Conservation (phyloP, 2,888 invertebrate genomes). For the Choreutis nemorana region DNA sequence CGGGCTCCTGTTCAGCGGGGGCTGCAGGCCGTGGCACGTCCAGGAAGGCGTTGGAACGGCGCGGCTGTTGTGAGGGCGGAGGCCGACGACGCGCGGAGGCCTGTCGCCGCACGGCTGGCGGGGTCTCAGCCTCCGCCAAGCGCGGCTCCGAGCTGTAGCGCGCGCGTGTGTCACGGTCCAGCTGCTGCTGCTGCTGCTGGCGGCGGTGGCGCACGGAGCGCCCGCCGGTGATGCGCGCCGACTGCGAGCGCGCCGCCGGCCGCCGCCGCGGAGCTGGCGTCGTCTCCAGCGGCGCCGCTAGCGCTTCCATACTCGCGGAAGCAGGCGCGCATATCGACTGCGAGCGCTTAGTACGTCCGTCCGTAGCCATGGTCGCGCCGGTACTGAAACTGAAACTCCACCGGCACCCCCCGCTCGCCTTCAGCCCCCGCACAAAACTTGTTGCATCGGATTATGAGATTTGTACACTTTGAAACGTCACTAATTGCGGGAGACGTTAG, state of each 20-base stretch:
- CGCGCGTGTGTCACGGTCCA: slow-evolving; percentile 61
- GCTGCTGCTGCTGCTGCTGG: slow-evolving; percentile 52
- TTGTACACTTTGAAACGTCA: slow-evolving; percentile 40
- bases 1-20: slow-evolving; percentile 69
- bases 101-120: slow-evolving; percentile 71
- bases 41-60: slow-evolving; percentile 76
- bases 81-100: slow-evolving; percentile 67
- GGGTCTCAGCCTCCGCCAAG: slow-evolving; percentile 71
- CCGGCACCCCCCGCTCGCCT: slow-evolving; percentile 13
- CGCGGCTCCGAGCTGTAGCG: slow-evolving; percentile 74
- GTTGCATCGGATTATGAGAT: slow-evolving; percentile 45
- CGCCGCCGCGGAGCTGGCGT: slow-evolving; percentile 68
- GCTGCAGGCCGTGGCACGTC: slow-evolving; percentile 67
- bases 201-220: slow-evolving; percentile 61
- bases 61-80: slow-evolving; percentile 55
- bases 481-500: too few species aligned
- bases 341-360: slow-evolving; percentile 74
- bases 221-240: slow-evolving; percentile 74
- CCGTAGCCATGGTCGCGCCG: slow-evolving; percentile 69
- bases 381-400: slow-evolving; percentile 47
- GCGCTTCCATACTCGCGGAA: slow-evolving; percentile 73
- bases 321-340: slow-evolving; percentile 79
- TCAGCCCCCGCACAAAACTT: slow-evolving; percentile 31
- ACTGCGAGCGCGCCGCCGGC: slow-evolving; percentile 79
- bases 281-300: slow-evolving; percentile 61